Evolutionary conservation across 2,113 vertebrate genomes (phyloP).

Genomic region (Drymodes brunneopygia): DNA sequence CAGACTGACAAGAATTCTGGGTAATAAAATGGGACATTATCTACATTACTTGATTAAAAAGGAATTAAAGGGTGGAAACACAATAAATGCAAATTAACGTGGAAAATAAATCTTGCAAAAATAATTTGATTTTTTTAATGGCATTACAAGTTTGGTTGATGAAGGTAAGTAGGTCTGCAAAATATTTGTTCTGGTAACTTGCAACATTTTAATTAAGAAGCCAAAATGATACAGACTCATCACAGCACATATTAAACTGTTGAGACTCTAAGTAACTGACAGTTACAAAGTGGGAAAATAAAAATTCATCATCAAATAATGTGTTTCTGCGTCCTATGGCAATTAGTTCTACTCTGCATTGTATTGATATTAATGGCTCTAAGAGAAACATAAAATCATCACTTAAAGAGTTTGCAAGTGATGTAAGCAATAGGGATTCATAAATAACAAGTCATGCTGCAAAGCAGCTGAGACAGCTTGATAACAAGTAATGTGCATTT

Average conservation of each 20-base stretch:
- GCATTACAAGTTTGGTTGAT: neutral
- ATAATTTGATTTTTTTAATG: conserved; percentile 28
- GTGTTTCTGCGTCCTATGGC: neutral
- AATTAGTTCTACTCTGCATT: neutral
- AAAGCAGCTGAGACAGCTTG: neutral
- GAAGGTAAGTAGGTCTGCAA: conserved; percentile 1
- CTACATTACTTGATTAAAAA: conserved; percentile 14
- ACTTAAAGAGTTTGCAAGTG: neutral
- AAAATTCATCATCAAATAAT: neutral
- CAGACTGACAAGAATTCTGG: conserved; percentile 1
- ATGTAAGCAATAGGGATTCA: neutral
- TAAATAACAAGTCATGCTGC: neutral
- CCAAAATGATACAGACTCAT: neutral
- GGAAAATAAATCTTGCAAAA: conserved; percentile 5
- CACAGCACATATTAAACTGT: neutral
- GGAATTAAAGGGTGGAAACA: conserved; percentile 22
- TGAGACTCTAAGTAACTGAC: neutral
- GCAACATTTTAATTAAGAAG: conserved; percentile 31
- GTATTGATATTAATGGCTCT: neutral
- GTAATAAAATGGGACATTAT: neutral
- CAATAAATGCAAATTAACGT: conserved; percentile 17
- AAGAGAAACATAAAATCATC: neutral
- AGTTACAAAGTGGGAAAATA: conserved; percentile 1
- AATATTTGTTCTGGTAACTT: conserved; percentile 4
- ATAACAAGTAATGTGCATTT: neutral